These are phyloP conservation scores for Margaritifera margaritifera DNA, from an alignment of 2,888 invertebrate species.

Conservation along the genomic window DNA sequence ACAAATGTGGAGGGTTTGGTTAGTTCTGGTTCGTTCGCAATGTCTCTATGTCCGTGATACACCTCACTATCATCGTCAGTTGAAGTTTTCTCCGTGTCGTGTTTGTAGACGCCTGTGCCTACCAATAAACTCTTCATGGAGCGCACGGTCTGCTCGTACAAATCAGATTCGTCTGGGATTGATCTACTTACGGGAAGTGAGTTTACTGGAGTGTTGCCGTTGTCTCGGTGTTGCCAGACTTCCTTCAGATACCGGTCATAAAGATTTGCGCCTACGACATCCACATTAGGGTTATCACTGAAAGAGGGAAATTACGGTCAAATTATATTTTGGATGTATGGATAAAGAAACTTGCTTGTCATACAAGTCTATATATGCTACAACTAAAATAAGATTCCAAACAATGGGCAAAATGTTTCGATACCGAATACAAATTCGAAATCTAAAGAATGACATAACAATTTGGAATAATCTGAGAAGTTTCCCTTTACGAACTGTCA, in stretches of 20 bases:
- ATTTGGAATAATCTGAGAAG: too few species aligned
- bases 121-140: conserved; percentile 66
- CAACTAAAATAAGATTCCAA: too few species aligned
- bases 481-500: too few species aligned
- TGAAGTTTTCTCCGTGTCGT: conserved; percentile 38
- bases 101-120: conserved; percentile 70
- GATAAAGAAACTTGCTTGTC: too few species aligned
- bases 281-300: conserved; percentile 72
- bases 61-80: conserved; percentile 34
- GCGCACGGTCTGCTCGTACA: conserved; percentile 65
- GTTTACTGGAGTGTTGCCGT: conserved; percentile 29
- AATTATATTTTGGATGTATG: too few species aligned
- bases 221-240: conserved; percentile 28
- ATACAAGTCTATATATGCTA: too few species aligned
- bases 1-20: conserved; percentile 62
- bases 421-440: too few species aligned
- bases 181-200: conserved; percentile 58
- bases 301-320: conserved; percentile 9
- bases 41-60: conserved; percentile 70
- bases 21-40: conserved; percentile 64
- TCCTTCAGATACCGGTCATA: conserved; percentile 64
- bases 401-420: too few species aligned
- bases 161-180: conserved; percentile 57
- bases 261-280: conserved; percentile 71
- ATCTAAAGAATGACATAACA: too few species aligned